phyloP scores from a whole-genome alignment of 2,888 invertebrate genomes.

The Athalia circularis region DNA sequence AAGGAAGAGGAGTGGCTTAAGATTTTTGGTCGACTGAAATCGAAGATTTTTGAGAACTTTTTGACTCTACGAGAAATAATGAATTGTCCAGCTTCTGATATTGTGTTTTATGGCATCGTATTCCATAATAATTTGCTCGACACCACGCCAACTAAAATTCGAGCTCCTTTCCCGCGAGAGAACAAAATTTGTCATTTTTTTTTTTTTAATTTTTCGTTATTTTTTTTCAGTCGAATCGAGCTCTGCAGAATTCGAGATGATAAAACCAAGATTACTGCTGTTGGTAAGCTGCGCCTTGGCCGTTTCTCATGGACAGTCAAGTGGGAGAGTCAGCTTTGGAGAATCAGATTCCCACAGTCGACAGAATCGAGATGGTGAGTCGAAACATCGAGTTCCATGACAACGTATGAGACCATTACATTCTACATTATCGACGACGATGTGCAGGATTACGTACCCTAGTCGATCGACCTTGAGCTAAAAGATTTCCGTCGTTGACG shows the following conservation, averaged over 20 bases:
- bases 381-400: neutral
- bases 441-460: neutral
- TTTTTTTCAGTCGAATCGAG: slow-evolving; percentile 24
- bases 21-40: neutral
- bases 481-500: neutral
- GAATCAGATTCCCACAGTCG: slow-evolving; percentile 58
- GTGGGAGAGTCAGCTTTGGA: slow-evolving; percentile 65
- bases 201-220: neutral
- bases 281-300: slow-evolving; percentile 41
- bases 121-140: too few relatives aligned
- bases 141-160: too few relatives aligned
- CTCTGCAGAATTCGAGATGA: neutral
- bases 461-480: neutral
- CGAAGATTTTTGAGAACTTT: neutral
- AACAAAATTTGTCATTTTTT: neutral
- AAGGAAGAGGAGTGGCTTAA: neutral
- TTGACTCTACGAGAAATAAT: too few relatives aligned
- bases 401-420: neutral
- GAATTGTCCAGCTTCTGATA: neutral
- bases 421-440: slow-evolving; percentile 22
- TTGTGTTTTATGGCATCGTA: neutral
- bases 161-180: too few relatives aligned
- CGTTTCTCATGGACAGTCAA: slow-evolving; percentile 55
- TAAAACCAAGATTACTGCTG: slow-evolving; percentile 36
- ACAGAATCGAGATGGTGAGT: slow-evolving; percentile 55